Percentiles rank a stretch among this genome's conserved stretches.
Conservation (phyloP, 2,113 vertebrate species). For the Etheostoma spectabile region DNA sequence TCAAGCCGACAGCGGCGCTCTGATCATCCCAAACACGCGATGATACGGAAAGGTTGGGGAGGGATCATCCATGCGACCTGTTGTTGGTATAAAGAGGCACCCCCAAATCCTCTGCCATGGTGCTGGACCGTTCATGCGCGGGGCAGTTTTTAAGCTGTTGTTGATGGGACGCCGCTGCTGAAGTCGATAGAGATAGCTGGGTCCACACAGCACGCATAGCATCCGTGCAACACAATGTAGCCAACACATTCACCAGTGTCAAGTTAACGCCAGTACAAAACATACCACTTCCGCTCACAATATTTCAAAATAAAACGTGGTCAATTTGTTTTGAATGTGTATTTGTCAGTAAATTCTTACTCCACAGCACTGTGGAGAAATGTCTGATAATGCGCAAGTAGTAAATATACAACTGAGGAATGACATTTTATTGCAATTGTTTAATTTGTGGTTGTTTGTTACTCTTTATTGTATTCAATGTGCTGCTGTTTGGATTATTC, state of each 20-base stretch:
- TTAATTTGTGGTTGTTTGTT: background rate
- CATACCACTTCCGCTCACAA: conserved; percentile 14
- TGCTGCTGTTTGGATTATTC: background rate
- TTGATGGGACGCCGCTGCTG: conserved; percentile 15
- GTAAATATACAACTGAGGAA: too few relatives aligned
- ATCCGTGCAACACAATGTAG: conserved; percentile 47
- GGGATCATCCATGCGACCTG: conserved; percentile 79
- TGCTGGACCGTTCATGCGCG: conserved; percentile 62
- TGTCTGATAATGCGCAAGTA: too few relatives aligned
- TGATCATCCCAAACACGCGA: conserved; percentile 53
- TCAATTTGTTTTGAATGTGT: too few relatives aligned
- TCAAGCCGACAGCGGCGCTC: conserved; percentile 63
- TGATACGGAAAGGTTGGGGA: conserved; percentile 23
- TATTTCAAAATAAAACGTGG: conserved; percentile 63
- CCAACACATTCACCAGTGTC: conserved; percentile 34
- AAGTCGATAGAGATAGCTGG: conserved; percentile 39
- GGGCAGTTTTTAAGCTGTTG: conserved; percentile 17
- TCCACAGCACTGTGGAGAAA: too few relatives aligned
- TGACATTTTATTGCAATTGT: background rate
- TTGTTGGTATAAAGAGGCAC: conserved; percentile 64
- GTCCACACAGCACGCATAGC: conserved; percentile 52
- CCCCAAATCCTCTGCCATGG: conserved; percentile 77
- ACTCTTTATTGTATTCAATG: too few relatives aligned
- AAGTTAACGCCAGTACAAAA: background rate
- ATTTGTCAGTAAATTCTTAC: background rate